Base-by-base conservation (phyloP, 2,797 vertebrate species). In the Gambelia wislizenii region DNA sequence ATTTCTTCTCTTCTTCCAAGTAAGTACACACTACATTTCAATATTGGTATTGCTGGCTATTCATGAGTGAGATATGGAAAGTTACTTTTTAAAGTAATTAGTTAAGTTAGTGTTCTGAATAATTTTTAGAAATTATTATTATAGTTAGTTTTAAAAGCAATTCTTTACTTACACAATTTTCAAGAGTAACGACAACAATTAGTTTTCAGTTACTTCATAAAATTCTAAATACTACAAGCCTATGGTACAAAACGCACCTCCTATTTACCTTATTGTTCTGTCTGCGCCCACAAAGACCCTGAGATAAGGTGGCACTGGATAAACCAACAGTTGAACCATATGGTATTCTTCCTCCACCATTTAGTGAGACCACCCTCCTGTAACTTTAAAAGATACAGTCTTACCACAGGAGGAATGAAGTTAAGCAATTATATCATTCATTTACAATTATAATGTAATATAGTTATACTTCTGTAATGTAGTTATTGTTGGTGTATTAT, bases 21-120 rank as follows among this genome's bases (percentile, higher is more conserved):
- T 79, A 86, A 86, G 59, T 78, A 67, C 33, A 39, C 47, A 59
- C 25, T 86, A 47, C 6, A 78, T 64, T 86, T 86, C 59, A 78
- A n/a, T 67, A 54, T 59, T 74, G 27, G 33, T 7, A 47, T 49
- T 72, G 20, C 20, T 9, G 33, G 80, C 39, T 75, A 5, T 80
- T 85, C 5, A 44, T 76, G 16, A 59, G 52, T 42, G 44, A 39
- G 25, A 47, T 44, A 44, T 75, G 22, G 74, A 7, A 72, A 72
- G n/a, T 36, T 72, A 39, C 56, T 59, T 72, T 72, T 25, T 44
- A 42, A 75, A 75, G 72, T 42, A 42, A 75, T 75, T 22, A 22
- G 18, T 25, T 75, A 42, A 3, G 6, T 75, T 42, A 75, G 39
- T 42, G 8, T 42, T 75, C 20, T 42, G 30, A 44, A 75, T 18